These are phyloP conservation scores for Cerastoderma edule DNA, from an alignment of 2,888 invertebrate genomes.

Conservation along the genomic window DNA sequence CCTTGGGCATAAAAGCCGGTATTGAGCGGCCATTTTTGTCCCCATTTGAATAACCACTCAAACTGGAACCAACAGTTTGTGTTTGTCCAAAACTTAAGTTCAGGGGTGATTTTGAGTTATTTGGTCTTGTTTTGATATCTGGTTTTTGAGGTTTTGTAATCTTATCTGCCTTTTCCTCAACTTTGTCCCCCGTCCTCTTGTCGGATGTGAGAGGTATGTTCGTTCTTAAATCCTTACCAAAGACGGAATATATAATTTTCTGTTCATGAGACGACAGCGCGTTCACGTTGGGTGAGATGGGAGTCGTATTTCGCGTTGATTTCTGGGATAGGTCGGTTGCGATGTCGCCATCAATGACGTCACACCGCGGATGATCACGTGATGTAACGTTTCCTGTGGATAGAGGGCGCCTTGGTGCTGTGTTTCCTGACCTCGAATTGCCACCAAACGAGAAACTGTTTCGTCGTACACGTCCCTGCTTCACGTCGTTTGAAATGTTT, in stretches of 20 bases:
- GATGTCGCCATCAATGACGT: background rate
- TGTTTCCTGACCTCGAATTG: constrained; percentile 1
- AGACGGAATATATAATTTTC: constrained; percentile 56
- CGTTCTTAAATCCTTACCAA: constrained; percentile 48
- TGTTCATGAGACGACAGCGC: constrained; percentile 51
- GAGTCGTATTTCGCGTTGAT: background rate
- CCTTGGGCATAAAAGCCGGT: constrained; percentile 18
- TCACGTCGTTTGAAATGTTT: background rate
- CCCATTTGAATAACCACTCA: constrained; percentile 8
- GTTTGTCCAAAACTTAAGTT: constrained; percentile 13
- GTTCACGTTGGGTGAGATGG: constrained; percentile 34
- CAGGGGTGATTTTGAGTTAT: constrained; percentile 4
- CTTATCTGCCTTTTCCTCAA: background rate
- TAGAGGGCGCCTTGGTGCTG: constrained; percentile 41
- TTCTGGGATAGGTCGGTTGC: constrained; percentile 13
- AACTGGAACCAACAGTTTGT: background rate
- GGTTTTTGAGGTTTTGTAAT: background rate
- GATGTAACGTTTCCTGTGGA: constrained; percentile 37
- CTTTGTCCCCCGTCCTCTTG: background rate
- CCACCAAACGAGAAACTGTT: constrained; percentile 53
- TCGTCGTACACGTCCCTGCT: constrained; percentile 31
- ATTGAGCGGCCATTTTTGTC: constrained; percentile 30
- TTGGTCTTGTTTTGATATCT: constrained; percentile 5
- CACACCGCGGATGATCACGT: background rate
- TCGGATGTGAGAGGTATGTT: constrained; percentile 12